Base-by-base conservation (phyloP, 2,113 vertebrate species). In the Sciurus niger region DNA sequence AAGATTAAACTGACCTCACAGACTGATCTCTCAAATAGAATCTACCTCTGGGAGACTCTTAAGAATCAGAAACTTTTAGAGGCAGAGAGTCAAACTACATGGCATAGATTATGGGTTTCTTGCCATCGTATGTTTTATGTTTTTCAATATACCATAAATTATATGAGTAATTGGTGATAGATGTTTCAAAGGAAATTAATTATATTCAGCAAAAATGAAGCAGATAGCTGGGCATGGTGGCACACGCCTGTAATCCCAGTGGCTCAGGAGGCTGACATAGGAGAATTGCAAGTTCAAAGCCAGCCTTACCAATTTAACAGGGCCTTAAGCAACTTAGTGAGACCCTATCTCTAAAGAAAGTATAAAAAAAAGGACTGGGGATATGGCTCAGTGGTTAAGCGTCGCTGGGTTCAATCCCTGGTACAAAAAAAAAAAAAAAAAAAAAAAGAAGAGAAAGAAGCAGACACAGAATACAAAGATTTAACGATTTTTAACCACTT, bases 1-100 rank as follows among this genome's bases (percentile, higher is more conserved):
- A 67, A 76, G 94, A 97, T 95, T 96, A 95, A 88, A 10, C 55
- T 72, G 94, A 82, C 73, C 0, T 48, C 34, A 20, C 17, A 87
- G 43, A 16, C 14, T 51, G 1, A 58, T 68, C 53, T 84, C 32
- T 72, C 74, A 84, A 55, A 30, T 30, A 67, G 43, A 46, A 51
- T 60, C 60, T 48, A 20, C 30, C 37, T 58, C 2, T 78, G 10
- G 63, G 34, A 58, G 37, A 65, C 6, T n/a, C 48, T 67, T 67
- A 3, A 86, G 40, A 84, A 28, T 53, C 43, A 55, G n/a, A 88
- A 93, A 58, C 48, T 30, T 93, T 60, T 43, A 78, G 43, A 89
- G 16, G 9, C 60, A 79, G 20, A 80, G 17, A 51, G 28, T 28
- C 51, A 84, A 87, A 53, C 24, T 10, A 30, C 12, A 34, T 89